phyloP scores from a whole-genome alignment of 2,888 invertebrate genomes.

The Leucophora obtusa region DNA sequence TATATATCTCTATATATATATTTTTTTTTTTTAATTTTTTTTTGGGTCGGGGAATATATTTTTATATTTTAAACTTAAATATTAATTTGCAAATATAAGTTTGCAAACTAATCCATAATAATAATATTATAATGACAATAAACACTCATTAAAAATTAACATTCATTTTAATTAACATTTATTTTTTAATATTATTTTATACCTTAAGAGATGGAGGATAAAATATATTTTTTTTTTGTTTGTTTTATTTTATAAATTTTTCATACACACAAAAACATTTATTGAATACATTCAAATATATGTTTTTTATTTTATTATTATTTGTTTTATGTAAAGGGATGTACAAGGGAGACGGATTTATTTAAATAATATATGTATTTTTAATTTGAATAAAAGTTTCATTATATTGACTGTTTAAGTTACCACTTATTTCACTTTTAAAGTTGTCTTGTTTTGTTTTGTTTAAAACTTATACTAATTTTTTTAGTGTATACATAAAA shows the following conservation, averaged over 20 bases:
- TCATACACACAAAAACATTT: background rate
- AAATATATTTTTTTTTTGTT: background rate
- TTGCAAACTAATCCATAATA: conserved; percentile 13
- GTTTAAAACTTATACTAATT: background rate
- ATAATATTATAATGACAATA: conserved; percentile 19
- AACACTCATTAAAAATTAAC: conserved; percentile 35
- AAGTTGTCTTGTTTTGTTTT: background rate
- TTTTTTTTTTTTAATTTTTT: conserved; percentile 10
- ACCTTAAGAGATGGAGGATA: background rate
- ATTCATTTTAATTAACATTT: conserved; percentile 43
- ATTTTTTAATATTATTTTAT: conserved; percentile 12
- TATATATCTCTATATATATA: background rate
- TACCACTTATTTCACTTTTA: background rate
- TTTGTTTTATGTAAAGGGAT: background rate
- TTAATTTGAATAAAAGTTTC: background rate
- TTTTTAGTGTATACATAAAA: background rate
- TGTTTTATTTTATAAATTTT: background rate
- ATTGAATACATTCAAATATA: background rate
- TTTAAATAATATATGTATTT: background rate
- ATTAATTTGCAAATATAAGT: background rate
- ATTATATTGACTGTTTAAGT: background rate
- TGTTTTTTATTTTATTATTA: background rate
- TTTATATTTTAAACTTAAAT: background rate
- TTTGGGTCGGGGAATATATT: background rate
- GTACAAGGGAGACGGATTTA: background rate